phyloP scores from a whole-genome alignment of 2,113 vertebrate genomes.

The Polypterus bichir region DNA sequence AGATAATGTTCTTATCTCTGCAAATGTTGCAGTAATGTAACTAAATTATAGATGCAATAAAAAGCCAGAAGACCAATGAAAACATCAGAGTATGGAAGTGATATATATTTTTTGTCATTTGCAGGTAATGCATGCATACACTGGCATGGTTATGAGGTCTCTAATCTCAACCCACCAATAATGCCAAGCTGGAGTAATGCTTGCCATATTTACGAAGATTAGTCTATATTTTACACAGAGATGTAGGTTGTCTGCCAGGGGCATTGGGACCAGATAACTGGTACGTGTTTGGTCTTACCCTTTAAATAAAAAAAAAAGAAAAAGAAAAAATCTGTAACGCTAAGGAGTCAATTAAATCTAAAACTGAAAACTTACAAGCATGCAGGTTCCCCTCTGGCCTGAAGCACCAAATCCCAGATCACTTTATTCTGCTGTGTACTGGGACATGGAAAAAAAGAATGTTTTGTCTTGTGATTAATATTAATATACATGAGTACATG shows the following conservation, averaged over 20 bases:
- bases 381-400: slow-evolving; percentile 12
- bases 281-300: slow-evolving; percentile 6
- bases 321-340: slow-evolving; percentile 9
- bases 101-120: too few species aligned
- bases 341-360: slow-evolving; percentile 23
- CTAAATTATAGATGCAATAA: too few species aligned
- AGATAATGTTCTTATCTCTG: too few species aligned
- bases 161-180: too few species aligned
- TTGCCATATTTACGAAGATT: background rate
- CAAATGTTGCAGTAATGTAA: too few species aligned
- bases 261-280: slow-evolving; percentile 1
- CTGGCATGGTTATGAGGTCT: too few species aligned
- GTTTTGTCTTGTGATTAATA: slow-evolving; percentile 25
- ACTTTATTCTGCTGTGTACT: slow-evolving; percentile 10
- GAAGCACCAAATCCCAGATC: slow-evolving; percentile 8
- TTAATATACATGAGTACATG: slow-evolving; percentile 25
- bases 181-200: background rate
- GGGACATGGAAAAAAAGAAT: slow-evolving; percentile 10
- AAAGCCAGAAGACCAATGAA: too few species aligned
- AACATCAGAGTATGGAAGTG: too few species aligned
- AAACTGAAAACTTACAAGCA: slow-evolving; percentile 19
- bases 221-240: background rate
- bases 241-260: background rate
- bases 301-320: slow-evolving; percentile 14
- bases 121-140: too few species aligned